phyloP scores from a whole-genome alignment of 2,113 vertebrate species.

The Hiodon alosoides region DNA sequence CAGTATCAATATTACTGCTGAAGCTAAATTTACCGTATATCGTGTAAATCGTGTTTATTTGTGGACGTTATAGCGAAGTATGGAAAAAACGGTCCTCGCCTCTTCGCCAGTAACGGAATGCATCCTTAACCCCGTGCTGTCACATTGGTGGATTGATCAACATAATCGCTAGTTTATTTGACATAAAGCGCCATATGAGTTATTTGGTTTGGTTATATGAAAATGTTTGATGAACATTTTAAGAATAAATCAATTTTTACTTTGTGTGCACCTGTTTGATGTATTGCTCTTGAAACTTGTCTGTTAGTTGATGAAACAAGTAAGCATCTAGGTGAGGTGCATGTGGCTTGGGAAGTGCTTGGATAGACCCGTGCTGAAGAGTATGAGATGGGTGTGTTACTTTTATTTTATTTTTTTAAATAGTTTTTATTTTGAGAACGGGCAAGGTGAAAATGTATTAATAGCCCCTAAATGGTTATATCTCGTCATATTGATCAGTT shows the following conservation, averaged over 20 bases:
- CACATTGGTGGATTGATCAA: not conserved
- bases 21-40: not conserved
- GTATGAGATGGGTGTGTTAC: not conserved
- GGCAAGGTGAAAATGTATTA: too few relatives aligned
- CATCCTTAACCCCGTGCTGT: not conserved
- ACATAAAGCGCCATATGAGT: not conserved
- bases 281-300: not conserved
- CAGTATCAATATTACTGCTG: not conserved
- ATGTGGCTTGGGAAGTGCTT: not conserved
- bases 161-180: not conserved
- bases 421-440: too few relatives aligned
- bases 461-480: too few relatives aligned
- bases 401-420: too few relatives aligned
- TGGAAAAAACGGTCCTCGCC: not conserved
- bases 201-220: not conserved
- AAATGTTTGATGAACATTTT: not conserved
- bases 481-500: too few relatives aligned
- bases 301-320: not conserved
- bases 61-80: not conserved
- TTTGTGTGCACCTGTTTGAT: not conserved
- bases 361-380: not conserved
- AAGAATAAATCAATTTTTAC: not conserved
- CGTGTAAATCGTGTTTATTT: conserved; percentile 6
- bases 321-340: not conserved
- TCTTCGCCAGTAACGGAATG: conserved; percentile 15